These are phyloP conservation scores for Cylloceria caligata DNA, from an alignment of 2,888 invertebrate genomes.

Conservation along the genomic window DNA sequence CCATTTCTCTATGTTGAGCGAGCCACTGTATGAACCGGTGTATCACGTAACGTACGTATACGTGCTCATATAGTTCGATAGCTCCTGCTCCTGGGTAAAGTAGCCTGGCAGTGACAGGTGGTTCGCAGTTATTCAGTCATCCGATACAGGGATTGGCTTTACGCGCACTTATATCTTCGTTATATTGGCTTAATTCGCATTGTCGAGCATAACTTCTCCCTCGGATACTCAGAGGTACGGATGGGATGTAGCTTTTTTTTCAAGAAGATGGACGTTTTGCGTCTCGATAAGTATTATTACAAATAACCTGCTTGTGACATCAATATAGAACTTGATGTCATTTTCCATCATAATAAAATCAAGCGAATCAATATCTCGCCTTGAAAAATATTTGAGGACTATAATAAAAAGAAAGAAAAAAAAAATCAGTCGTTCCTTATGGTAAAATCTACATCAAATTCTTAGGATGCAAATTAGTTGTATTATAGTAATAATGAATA, in stretches of 20 bases:
- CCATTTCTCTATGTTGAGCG: constrained; percentile 33
- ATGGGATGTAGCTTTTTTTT: constrained; percentile 30
- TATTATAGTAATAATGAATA: too few species aligned
- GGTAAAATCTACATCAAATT: too few species aligned
- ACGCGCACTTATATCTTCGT: constrained; percentile 60
- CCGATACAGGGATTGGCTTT: constrained; percentile 73
- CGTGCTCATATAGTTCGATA: constrained; percentile 66
- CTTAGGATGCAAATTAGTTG: too few species aligned
- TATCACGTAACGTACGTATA: constrained; percentile 61
- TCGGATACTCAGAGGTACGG: constrained; percentile 24
- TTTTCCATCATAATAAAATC: not conserved
- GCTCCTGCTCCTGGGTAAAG: constrained; percentile 60
- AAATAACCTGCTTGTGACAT: not conserved
- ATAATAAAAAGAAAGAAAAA: too few species aligned
- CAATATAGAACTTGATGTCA: not conserved
- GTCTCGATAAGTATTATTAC: not conserved
- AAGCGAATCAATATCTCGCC: not conserved
- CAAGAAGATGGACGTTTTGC: constrained; percentile 32
- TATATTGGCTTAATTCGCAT: constrained; percentile 60
- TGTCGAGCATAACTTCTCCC: constrained; percentile 54
- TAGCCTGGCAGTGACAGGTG: constrained; percentile 77
- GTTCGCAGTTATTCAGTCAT: constrained; percentile 78
- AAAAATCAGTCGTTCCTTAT: too few species aligned
- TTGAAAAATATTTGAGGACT: not conserved
- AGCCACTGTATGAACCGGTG: constrained; percentile 27